Conservation (phyloP, 2,888 invertebrate genomes). For the Allolobophora icterica region DNA sequence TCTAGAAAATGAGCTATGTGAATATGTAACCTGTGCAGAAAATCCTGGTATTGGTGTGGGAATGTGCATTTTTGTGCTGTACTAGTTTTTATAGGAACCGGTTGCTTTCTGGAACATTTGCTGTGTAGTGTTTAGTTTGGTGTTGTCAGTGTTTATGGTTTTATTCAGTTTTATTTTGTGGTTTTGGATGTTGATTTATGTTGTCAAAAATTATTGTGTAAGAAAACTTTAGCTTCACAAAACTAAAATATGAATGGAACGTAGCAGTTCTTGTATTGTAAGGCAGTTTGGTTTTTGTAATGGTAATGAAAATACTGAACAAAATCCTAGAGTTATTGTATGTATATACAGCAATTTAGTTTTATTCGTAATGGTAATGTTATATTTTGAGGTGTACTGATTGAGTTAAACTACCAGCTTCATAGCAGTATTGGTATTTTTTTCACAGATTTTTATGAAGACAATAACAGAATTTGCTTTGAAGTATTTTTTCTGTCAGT, state of each 20-base stretch:
- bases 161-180: background rate
- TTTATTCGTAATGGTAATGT: background rate
- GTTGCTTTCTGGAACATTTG: background rate
- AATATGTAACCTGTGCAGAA: background rate
- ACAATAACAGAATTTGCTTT: no score
- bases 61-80: background rate
- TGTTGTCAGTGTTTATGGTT: background rate
- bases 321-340: no score
- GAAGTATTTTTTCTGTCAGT: no score
- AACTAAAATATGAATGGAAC: background rate
- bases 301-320: no score
- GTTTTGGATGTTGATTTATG: background rate
- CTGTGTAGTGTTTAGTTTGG: background rate
- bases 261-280: background rate
- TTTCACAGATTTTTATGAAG: background rate
- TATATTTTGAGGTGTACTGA: background rate
- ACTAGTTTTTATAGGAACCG: background rate
- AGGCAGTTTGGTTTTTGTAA: no score
- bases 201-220: background rate
- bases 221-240: background rate
- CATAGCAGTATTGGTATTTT: background rate
- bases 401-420: background rate
- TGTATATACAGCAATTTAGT: no score
- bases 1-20: background rate
- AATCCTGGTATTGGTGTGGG: background rate